A percentile compares a stretch with the other conserved stretches of the same genome.
Conservation (phyloP, 2,113 vertebrate species). For the Tympanuchus pallidicinctus region DNA sequence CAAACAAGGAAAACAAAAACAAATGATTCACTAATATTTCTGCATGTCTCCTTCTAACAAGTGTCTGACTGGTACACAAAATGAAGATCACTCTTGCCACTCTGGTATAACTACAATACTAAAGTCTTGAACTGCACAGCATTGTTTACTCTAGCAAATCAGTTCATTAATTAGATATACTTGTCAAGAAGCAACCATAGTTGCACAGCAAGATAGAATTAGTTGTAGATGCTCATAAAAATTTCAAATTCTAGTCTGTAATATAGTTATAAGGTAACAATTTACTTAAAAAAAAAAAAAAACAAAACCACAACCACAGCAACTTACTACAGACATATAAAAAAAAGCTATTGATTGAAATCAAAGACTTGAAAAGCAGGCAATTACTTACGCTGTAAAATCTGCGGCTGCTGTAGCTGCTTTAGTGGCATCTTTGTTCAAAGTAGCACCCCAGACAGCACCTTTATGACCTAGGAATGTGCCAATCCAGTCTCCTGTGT, state of each 20-base stretch:
- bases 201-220: accelerated
- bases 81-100: background rate
- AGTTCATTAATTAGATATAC: background rate
- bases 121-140: background rate
- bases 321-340: background rate
- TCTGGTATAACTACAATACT: background rate
- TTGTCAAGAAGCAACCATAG: background rate
- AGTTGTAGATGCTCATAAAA: background rate
- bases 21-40: background rate
- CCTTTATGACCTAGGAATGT: slow-evolving; percentile 99
- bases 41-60: background rate
- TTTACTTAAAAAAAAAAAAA: background rate
- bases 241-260: background rate
- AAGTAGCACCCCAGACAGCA: slow-evolving; percentile 97
- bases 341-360: background rate
- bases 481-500: slow-evolving; percentile 99
- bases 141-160: background rate
- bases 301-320: background rate
- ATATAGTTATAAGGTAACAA: background rate
- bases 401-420: slow-evolving; percentile 97
- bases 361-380: background rate
- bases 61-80: background rate
- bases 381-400: slow-evolving; percentile 94
- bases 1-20: background rate
- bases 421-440: slow-evolving; percentile 96